Conservation (phyloP, 1,140 invertebrate genomes). For the Adelges cooleyi region DNA sequence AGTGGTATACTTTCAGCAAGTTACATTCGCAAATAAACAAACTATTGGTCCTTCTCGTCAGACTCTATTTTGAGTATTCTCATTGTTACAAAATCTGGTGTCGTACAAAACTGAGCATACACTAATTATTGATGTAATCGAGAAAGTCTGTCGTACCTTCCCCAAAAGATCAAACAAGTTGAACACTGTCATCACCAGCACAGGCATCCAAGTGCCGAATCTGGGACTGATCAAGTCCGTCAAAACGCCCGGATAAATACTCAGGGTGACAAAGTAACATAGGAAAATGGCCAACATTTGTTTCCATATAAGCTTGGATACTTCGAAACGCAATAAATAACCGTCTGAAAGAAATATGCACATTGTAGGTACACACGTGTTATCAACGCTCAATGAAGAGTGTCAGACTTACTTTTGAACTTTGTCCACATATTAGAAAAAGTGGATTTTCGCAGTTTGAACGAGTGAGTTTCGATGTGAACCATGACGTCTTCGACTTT, state of each 20-base stretch:
- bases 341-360: conserved; percentile 51
- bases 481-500: conserved; percentile 46
- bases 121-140: too few relatives aligned
- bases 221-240: conserved; percentile 74
- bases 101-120: too few relatives aligned
- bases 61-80: too few relatives aligned
- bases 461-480: conserved; percentile 32
- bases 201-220: conserved; percentile 78
- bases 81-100: too few relatives aligned
- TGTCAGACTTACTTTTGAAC: conserved; percentile 53
- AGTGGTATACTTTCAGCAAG: too few relatives aligned
- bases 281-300: conserved; percentile 78
- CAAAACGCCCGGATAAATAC: conserved; percentile 77
- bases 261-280: conserved; percentile 77
- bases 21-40: too few relatives aligned
- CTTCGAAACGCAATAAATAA: conserved; percentile 54
- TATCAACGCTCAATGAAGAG: too few relatives aligned
- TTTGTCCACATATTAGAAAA: conserved; percentile 45
- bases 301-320: conserved; percentile 68
- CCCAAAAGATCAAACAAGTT: conserved; percentile 75
- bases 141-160: conserved; percentile 47
- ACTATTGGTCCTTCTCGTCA: too few relatives aligned
- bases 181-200: conserved; percentile 77
- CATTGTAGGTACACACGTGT: too few relatives aligned
- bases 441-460: conserved; percentile 13